Conservation (phyloP, 2,888 invertebrate species). For the Romanomermis culicivorax region DNA sequence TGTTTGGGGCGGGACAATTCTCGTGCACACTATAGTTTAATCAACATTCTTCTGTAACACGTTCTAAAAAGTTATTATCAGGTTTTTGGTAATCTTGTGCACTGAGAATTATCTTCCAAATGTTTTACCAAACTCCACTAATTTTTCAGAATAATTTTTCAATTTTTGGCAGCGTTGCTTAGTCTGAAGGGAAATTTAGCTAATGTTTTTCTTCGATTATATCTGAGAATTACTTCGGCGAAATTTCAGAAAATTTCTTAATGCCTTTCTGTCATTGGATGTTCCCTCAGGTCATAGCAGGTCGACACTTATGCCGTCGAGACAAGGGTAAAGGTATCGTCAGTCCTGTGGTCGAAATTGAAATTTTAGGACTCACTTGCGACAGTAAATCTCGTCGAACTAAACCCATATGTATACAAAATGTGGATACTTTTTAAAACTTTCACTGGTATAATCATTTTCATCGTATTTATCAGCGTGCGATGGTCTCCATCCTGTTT, state of each 20-base stretch:
- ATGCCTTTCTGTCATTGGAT: background rate
- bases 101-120: too few species aligned
- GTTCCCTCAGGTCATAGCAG: conserved; percentile 55
- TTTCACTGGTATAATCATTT: conserved; percentile 1
- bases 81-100: too few species aligned
- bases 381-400: conserved; percentile 43
- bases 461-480: conserved; percentile 43
- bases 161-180: too few species aligned
- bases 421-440: too few species aligned
- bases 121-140: too few species aligned
- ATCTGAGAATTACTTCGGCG: background rate
- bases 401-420: background rate
- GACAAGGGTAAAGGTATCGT: conserved; percentile 49
- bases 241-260: background rate
- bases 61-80: too few species aligned
- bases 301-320: conserved; percentile 58
- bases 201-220: too few species aligned
- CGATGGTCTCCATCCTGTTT: conserved; percentile 76
- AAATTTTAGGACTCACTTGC: conserved; percentile 64
- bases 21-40: too few species aligned
- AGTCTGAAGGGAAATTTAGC: too few species aligned
- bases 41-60: too few species aligned
- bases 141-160: too few species aligned
- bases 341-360: conserved; percentile 75
- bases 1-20: too few species aligned